Conservation (phyloP, 2,797 vertebrate species). For the Lindbergichthys nudifrons region DNA sequence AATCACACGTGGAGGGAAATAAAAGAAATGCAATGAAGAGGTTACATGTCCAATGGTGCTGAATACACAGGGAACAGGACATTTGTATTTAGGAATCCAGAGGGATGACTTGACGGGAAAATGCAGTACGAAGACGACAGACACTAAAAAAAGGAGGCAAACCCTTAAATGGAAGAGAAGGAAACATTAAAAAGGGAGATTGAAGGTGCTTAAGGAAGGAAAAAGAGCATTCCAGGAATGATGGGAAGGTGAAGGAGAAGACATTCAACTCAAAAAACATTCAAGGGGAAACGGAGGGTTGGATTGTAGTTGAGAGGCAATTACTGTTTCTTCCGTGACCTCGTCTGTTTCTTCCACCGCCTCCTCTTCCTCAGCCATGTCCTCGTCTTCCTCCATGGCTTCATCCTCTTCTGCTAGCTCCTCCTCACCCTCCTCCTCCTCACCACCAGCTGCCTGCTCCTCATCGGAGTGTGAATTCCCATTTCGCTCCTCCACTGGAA, state of each 20-base stretch:
- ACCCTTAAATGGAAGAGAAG: slow-evolving; percentile 44
- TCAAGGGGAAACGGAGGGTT: slow-evolving; percentile 41
- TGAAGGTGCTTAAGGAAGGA: slow-evolving; percentile 17
- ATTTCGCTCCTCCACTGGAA: slow-evolving; percentile 74
- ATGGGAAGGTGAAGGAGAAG: slow-evolving; percentile 26
- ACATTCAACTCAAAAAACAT: slow-evolving; percentile 41
- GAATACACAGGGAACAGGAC: slow-evolving; percentile 23
- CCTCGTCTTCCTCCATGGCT: slow-evolving; percentile 48
- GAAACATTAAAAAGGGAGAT: slow-evolving; percentile 28
- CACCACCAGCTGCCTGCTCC: slow-evolving; percentile 51
- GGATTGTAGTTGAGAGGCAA: slow-evolving; percentile 50
- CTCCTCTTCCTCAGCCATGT: slow-evolving; percentile 35
- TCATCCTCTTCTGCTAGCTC: slow-evolving; percentile 41
- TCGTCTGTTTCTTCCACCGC: slow-evolving; percentile 65
- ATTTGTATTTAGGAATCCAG: slow-evolving; percentile 42
- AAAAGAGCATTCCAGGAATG: slow-evolving; percentile 61
- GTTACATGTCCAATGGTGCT: slow-evolving; percentile 40
- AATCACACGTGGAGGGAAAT: slow-evolving; percentile 4
- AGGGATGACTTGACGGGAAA: slow-evolving; percentile 37
- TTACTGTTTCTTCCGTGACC: slow-evolving; percentile 78
- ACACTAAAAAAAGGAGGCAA: slow-evolving; percentile 46
- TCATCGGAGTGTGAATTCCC: slow-evolving; percentile 68
- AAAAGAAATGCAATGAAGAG: background rate
- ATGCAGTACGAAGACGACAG: slow-evolving; percentile 30
- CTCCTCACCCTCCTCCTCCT: slow-evolving; percentile 39